phyloP scores from a whole-genome alignment of 2,797 vertebrate genomes.

The Microctenopoma stevenorrisi region DNA sequence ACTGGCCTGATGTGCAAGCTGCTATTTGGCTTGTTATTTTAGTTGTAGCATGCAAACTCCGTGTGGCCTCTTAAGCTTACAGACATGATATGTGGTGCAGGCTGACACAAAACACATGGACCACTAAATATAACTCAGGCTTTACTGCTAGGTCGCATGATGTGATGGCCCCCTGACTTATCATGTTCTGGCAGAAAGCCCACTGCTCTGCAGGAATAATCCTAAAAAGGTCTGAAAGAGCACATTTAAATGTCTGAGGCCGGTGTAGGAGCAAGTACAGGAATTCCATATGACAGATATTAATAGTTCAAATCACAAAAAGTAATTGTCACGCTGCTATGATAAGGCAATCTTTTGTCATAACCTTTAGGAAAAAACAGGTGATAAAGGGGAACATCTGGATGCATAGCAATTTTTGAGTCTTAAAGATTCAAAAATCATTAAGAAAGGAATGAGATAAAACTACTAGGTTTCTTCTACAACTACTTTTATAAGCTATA shows the following conservation, averaged over 20 bases:
- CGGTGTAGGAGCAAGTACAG: not conserved
- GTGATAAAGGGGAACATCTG: not conserved
- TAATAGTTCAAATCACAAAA: not conserved
- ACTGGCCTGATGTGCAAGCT: constrained; percentile 23
- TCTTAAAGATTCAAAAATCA: not conserved
- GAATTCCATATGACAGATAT: not conserved
- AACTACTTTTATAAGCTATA: too few relatives aligned
- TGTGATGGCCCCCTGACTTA: constrained; percentile 35
- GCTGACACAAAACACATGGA: constrained; percentile 45
- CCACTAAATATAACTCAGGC: constrained; percentile 69
- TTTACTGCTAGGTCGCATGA: constrained; percentile 63
- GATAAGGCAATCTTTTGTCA: not conserved
- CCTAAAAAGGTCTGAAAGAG: constrained; percentile 18
- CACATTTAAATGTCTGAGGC: not conserved
- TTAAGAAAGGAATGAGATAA: not conserved
- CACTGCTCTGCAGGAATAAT: constrained; percentile 14
- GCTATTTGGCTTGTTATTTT: constrained; percentile 42
- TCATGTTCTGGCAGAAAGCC: constrained; percentile 23
- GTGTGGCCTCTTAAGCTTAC: constrained; percentile 33
- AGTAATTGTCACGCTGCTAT: not conserved
- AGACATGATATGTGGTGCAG: constrained; percentile 47
- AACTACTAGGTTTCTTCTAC: not conserved
- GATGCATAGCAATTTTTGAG: not conserved
- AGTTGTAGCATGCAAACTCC: constrained; percentile 36
- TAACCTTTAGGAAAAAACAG: not conserved